phyloP scores from a whole-genome alignment of 2,888 invertebrate species.

The Cyaniris semiargus region DNA sequence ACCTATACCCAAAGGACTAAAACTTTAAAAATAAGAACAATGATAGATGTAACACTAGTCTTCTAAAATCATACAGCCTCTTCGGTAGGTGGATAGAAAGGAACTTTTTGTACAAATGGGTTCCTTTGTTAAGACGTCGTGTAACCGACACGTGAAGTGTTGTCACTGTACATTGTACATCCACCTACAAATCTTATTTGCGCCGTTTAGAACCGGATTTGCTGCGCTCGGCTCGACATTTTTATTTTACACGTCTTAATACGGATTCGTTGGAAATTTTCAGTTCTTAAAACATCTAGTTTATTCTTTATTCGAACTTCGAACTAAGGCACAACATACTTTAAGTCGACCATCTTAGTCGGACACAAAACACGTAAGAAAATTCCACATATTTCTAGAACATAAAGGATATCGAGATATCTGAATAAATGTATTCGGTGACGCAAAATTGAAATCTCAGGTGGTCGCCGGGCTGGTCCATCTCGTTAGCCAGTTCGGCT shows the following conservation, averaged over 20 bases:
- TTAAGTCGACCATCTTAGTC: background rate
- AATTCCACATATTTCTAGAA: constrained; percentile 20
- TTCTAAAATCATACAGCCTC: background rate
- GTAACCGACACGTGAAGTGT: constrained; percentile 36
- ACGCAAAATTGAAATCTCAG: constrained; percentile 77
- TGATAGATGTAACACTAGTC: background rate
- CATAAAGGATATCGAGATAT: constrained; percentile 48
- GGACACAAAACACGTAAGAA: background rate
- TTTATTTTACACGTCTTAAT: constrained; percentile 55
- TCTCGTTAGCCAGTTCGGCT: constrained; percentile 47
- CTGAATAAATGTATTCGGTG: constrained; percentile 73
- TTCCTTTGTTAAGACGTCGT: constrained; percentile 13
- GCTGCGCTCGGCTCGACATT: constrained; percentile 56
- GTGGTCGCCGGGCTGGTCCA: constrained; percentile 59
- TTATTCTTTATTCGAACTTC: background rate
- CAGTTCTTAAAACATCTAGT: background rate
- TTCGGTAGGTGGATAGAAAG: background rate
- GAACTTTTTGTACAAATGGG: constrained; percentile 9
- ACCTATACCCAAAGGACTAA: background rate
- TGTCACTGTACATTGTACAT: constrained; percentile 36
- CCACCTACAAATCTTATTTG: constrained; percentile 65
- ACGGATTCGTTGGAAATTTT: background rate
- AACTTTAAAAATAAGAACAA: background rate
- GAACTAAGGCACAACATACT: background rate
- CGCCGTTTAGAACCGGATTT: constrained; percentile 58